Percentiles rank a stretch among this genome's conserved stretches.
phyloP scores from a whole-genome alignment of 2,888 invertebrate genomes.

The Ochropacha duplaris region DNA sequence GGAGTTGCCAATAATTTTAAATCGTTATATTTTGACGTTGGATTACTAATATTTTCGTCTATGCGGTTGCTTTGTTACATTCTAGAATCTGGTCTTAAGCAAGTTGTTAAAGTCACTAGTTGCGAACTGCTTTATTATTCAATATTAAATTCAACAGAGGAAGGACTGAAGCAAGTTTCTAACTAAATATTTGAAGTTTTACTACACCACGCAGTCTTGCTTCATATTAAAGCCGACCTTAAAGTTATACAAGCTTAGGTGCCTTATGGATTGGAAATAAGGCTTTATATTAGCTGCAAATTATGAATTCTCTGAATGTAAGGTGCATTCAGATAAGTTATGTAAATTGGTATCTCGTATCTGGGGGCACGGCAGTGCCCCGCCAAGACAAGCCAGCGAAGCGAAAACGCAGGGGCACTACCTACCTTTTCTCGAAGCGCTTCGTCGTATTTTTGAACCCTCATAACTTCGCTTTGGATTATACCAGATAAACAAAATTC shows the following conservation, averaged over 20 bases:
- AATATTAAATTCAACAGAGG: constrained; percentile 77
- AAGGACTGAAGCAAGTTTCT: constrained; percentile 72
- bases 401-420: too few relatives aligned
- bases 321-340: neutral
- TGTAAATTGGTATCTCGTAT: too few relatives aligned
- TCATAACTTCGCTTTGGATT: too few relatives aligned
- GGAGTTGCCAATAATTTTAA: too few relatives aligned
- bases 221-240: constrained; percentile 44
- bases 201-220: constrained; percentile 49
- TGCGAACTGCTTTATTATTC: constrained; percentile 79
- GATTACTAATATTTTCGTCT: too few relatives aligned
- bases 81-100: constrained; percentile 53
- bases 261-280: constrained; percentile 17
- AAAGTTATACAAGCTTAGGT: constrained; percentile 22
- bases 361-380: too few relatives aligned
- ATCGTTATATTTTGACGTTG: too few relatives aligned
- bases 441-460: too few relatives aligned
- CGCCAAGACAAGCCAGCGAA: too few relatives aligned
- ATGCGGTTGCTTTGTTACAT: constrained; percentile 28
- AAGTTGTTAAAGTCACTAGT: constrained; percentile 76
- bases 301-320: constrained; percentile 2
- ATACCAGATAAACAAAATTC: too few relatives aligned
- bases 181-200: constrained; percentile 80
- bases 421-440: too few relatives aligned
- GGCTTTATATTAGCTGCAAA: constrained; percentile 1